These are phyloP conservation scores for Ascidia mentula DNA, from an alignment of 23 tunicate species.

Conservation along the genomic window DNA sequence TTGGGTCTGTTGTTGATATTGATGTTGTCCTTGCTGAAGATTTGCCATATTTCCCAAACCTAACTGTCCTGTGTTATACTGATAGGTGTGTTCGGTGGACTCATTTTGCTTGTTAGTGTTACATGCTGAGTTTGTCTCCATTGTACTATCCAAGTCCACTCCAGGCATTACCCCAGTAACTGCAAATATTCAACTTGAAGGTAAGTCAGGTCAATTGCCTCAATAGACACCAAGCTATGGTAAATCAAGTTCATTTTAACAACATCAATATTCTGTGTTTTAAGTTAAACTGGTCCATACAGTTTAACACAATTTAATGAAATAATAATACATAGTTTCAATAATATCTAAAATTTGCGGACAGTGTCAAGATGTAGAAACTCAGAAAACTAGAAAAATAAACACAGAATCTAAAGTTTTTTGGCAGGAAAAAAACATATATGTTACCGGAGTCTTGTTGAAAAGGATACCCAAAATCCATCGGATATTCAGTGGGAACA, in stretches of 20 bases:
- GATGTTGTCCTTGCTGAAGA: slow-evolving; percentile 11
- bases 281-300: too few species aligned
- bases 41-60: neutral
- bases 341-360: too few species aligned
- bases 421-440: neutral
- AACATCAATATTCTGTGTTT: too few species aligned
- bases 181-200: too few species aligned
- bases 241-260: too few species aligned
- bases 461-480: slow-evolving; percentile 19
- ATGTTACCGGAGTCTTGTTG: slow-evolving; percentile 1
- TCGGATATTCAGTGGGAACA: slow-evolving; percentile 11
- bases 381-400: too few species aligned
- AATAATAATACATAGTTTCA: too few species aligned
- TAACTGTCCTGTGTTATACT: neutral
- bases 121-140: neutral
- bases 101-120: neutral
- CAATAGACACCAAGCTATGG: too few species aligned
- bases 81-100: neutral
- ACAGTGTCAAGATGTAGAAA: too few species aligned
- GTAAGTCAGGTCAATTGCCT: too few species aligned
- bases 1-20: slow-evolving; percentile 4
- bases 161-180: neutral
- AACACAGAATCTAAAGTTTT: neutral
- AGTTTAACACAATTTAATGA: too few species aligned
- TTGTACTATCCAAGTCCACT: neutral